phyloP scores from a whole-genome alignment of 2,113 vertebrate species.

The Mormyrus iriodes region DNA sequence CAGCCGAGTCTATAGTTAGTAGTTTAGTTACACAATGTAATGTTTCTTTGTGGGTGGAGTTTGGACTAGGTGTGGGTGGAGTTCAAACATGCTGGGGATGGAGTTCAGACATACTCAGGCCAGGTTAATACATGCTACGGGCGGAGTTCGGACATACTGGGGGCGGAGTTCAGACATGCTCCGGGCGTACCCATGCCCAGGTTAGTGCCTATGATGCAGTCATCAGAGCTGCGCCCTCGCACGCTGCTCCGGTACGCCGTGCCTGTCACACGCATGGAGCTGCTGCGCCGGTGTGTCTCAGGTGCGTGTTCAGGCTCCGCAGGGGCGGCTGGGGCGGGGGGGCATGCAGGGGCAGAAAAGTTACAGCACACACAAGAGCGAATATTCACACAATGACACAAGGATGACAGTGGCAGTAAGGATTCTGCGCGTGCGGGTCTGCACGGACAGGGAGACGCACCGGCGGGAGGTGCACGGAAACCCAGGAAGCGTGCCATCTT shows the following conservation, averaged over 20 bases:
- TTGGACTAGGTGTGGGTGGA: background rate
- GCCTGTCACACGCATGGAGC: constrained; percentile 76
- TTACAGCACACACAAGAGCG: background rate
- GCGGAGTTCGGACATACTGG: background rate
- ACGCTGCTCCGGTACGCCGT: constrained; percentile 71
- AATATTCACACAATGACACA: background rate
- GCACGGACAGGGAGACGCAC: constrained; percentile 38
- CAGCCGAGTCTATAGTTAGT: background rate
- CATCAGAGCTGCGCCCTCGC: constrained; percentile 68
- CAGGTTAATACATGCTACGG: background rate
- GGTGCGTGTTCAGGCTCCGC: constrained; percentile 63
- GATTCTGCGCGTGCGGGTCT: background rate
- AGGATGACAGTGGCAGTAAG: background rate
- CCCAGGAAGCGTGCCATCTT: constrained; percentile 95
- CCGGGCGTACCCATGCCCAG: constrained; percentile 57
- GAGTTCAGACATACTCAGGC: background rate
- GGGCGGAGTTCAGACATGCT: background rate
- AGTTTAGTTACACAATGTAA: background rate
- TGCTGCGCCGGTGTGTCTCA: constrained; percentile 72
- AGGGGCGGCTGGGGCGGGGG: constrained; percentile 43
- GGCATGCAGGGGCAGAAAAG: background rate
- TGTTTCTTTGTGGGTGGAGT: background rate
- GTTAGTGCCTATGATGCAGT: constrained; percentile 71
- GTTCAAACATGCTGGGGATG: background rate
- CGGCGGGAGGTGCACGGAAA: constrained; percentile 64